Conservation (phyloP, 2,797 vertebrate genomes). For the Aselliscus stoliczkanus region DNA sequence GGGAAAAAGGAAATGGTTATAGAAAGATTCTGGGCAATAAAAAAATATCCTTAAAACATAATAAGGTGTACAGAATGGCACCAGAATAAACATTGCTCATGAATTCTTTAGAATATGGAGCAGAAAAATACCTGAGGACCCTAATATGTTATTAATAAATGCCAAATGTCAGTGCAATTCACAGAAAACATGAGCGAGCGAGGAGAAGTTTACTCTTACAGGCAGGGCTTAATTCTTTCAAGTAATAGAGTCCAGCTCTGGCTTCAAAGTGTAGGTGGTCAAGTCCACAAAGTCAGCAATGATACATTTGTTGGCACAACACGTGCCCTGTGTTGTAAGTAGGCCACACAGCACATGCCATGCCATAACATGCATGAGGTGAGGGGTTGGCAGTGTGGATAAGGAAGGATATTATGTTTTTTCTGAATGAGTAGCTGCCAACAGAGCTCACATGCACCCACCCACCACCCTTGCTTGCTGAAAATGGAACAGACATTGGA, state of each 20-base stretch:
- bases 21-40: slow-evolving; percentile 37
- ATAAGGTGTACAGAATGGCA: slow-evolving; percentile 6
- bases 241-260: neutral
- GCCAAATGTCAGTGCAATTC: neutral
- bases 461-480: neutral
- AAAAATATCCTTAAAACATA: slow-evolving; percentile 55
- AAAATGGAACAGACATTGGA: slow-evolving; percentile 1
- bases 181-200: neutral
- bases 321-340: neutral
- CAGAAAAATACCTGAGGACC: neutral
- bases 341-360: neutral
- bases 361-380: neutral
- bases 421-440: neutral
- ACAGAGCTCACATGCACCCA: neutral
- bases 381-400: neutral
- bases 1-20: slow-evolving; percentile 39
- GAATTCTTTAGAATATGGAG: slow-evolving; percentile 41
- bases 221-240: neutral
- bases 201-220: neutral
- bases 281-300: neutral
- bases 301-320: neutral
- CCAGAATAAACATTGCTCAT: neutral
- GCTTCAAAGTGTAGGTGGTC: neutral
- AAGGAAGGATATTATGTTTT: neutral
- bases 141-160: slow-evolving; percentile 4